A percentile compares a stretch with the other conserved stretches of the same genome.
These are phyloP conservation scores for Pteromalus puparum DNA, from an alignment of 1,140 invertebrate species.

Conservation along the genomic window DNA sequence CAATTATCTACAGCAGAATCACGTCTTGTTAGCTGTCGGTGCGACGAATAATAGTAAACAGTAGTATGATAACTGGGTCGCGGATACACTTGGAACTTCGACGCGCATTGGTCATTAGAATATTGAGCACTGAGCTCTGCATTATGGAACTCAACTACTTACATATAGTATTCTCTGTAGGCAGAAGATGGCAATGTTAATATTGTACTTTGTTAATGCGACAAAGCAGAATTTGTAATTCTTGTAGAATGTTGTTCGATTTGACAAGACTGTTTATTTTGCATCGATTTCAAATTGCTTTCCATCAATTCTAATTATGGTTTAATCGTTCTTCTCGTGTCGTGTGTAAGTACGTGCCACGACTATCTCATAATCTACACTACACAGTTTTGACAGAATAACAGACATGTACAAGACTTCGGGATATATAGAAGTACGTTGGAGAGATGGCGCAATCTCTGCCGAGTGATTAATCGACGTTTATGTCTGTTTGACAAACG, in stretches of 20 bases:
- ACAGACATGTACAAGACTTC: too few relatives aligned
- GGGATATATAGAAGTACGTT: too few relatives aligned
- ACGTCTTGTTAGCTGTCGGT: not conserved
- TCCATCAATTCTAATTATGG: not conserved
- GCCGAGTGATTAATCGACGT: constrained; percentile 14
- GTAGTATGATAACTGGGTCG: constrained; percentile 11
- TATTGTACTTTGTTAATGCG: not conserved
- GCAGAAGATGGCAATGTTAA: constrained; percentile 21
- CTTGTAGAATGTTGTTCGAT: not conserved
- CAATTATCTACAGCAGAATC: too few relatives aligned
- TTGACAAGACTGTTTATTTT: not conserved
- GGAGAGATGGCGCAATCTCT: not conserved
- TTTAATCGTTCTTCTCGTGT: too few relatives aligned
- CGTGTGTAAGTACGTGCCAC: too few relatives aligned
- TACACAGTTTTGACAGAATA: too few relatives aligned
- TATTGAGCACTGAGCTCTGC: not conserved
- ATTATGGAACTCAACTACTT: constrained; percentile 30
- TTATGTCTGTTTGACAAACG: not conserved
- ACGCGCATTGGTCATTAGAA: constrained; percentile 34
- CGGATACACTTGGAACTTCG: constrained; percentile 15
- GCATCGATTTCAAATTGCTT: too few relatives aligned
- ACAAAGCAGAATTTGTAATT: not conserved
- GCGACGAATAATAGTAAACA: constrained; percentile 38
- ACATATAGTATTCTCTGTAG: constrained; percentile 22
- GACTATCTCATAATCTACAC: not conserved